phyloP scores from a whole-genome alignment of 2,113 vertebrate genomes.

The Thunnus thynnus region DNA sequence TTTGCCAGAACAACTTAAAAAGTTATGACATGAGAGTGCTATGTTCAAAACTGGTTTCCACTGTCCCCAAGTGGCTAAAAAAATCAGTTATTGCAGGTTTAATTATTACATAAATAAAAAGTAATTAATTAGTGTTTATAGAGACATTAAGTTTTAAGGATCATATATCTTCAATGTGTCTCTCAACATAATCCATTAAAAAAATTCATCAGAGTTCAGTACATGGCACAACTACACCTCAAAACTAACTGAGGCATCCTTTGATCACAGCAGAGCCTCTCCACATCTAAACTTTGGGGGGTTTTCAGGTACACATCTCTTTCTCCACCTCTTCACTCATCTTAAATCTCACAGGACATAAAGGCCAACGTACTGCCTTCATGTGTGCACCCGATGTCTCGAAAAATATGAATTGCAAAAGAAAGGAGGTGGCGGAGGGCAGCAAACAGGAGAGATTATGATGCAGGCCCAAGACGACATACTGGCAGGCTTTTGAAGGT shows the following conservation, averaged over 20 bases:
- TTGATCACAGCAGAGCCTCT: constrained; percentile 64
- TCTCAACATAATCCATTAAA: constrained; percentile 50
- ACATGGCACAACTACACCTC: constrained; percentile 42
- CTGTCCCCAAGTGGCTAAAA: no score
- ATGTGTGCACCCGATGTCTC: constrained; percentile 17
- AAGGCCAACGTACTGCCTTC: constrained; percentile 49
- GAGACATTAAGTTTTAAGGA: constrained; percentile 46
- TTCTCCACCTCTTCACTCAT: constrained; percentile 25
- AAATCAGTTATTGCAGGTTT: constrained; percentile 5
- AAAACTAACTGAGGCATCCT: constrained; percentile 49
- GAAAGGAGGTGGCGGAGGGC: constrained; percentile 28
- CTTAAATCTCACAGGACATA: constrained; percentile 52
- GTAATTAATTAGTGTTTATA: constrained; percentile 40
- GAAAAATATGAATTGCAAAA: constrained; percentile 62
- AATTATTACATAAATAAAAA: constrained; percentile 21
- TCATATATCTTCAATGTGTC: constrained; percentile 53
- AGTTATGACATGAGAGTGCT: no score
- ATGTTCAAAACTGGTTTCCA: no score
- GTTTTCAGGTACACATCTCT: constrained; percentile 46
- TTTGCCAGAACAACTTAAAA: no score
- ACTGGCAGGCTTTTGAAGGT: constrained; percentile 64
- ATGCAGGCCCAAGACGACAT: constrained; percentile 45
- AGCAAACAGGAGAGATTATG: constrained; percentile 48
- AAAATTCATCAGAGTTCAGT: constrained; percentile 41
- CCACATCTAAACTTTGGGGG: constrained; percentile 41